Conservation (phyloP, 2,888 invertebrate species). For the Hypercompe scribonia region DNA sequence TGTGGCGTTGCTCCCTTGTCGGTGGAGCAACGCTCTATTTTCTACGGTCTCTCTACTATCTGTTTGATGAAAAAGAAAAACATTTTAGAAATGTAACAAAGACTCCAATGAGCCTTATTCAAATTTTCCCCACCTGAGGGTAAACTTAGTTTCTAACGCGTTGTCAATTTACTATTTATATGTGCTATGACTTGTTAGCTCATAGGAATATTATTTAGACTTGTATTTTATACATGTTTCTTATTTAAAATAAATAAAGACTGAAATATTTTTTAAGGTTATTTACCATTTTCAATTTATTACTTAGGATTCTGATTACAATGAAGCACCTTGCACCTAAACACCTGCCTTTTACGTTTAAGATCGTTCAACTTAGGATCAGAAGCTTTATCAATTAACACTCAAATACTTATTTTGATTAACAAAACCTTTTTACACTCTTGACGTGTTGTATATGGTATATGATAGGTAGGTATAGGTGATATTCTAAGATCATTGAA, state of each 20-base stretch:
- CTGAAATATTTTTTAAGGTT: background rate
- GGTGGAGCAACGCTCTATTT: too few species aligned
- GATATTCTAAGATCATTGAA: background rate
- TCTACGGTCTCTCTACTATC: too few species aligned
- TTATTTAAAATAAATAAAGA: too few species aligned
- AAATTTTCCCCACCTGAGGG: background rate
- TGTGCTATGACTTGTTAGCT: background rate
- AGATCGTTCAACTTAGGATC: constrained; percentile 34
- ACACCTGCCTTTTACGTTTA: constrained; percentile 45
- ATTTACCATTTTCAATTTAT: background rate
- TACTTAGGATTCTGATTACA: background rate
- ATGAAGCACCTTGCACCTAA: constrained; percentile 8
- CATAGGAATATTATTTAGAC: background rate
- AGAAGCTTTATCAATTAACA: background rate
- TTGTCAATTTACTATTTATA: background rate
- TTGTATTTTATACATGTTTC: too few species aligned
- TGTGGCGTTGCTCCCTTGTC: too few species aligned
- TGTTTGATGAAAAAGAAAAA: too few species aligned
- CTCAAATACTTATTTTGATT: background rate
- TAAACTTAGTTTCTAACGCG: background rate
- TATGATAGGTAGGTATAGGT: too few species aligned
- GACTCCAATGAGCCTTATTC: too few species aligned
- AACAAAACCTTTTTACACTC: background rate
- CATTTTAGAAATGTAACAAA: too few species aligned
- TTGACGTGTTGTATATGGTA: too few species aligned